phyloP scores from a whole-genome alignment of 64 coral and sea anemone species.

The Dendrophyllia cribrosa region DNA sequence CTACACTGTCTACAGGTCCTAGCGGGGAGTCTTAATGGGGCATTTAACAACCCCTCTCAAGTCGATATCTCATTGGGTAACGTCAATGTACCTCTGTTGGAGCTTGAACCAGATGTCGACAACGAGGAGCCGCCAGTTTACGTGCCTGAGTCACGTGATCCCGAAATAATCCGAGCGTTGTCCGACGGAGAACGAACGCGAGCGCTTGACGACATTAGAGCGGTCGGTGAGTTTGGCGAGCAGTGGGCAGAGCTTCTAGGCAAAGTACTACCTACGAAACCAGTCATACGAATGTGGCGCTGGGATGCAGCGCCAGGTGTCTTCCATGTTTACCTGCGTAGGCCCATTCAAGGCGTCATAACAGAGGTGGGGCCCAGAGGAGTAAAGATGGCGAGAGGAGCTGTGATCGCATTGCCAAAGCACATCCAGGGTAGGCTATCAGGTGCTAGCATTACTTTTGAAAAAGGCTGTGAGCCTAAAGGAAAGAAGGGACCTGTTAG shows the following conservation, averaged over 20 bases:
- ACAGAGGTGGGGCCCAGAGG: conserved; percentile 87
- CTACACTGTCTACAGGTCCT: conserved; percentile 76
- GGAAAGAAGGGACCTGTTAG: conserved; percentile 91
- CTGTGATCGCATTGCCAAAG: conserved; percentile 80
- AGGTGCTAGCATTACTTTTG: conserved; percentile 61
- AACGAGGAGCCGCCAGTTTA: conserved; percentile 78
- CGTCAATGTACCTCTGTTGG: conserved; percentile 20
- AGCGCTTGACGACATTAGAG: conserved; percentile 67
- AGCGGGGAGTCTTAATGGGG: conserved; percentile 62
- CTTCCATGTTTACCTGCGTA: conserved; percentile 86
- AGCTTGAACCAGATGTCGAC: conserved; percentile 77
- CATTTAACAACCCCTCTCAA: conserved; percentile 80
- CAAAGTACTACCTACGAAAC: conserved; percentile 88
- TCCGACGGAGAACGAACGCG: conserved; percentile 74
- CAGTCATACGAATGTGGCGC: conserved; percentile 78
- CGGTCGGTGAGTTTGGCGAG: conserved; percentile 39
- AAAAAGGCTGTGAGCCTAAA: conserved; percentile 87
- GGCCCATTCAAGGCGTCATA: conserved; percentile 74
- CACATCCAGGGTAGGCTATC: conserved; percentile 52
- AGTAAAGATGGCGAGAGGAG: conserved; percentile 90
- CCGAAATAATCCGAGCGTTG: conserved; percentile 75
- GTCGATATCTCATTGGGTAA: conserved; percentile 73
- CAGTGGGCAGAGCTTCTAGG: conserved; percentile 84
- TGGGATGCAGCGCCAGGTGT: conserved; percentile 37
- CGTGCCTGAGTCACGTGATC: conserved; percentile 85